Evolutionary conservation across 2,797 vertebrate species (phyloP).

Genomic region (Otolemur crassicaudatus): DNA sequence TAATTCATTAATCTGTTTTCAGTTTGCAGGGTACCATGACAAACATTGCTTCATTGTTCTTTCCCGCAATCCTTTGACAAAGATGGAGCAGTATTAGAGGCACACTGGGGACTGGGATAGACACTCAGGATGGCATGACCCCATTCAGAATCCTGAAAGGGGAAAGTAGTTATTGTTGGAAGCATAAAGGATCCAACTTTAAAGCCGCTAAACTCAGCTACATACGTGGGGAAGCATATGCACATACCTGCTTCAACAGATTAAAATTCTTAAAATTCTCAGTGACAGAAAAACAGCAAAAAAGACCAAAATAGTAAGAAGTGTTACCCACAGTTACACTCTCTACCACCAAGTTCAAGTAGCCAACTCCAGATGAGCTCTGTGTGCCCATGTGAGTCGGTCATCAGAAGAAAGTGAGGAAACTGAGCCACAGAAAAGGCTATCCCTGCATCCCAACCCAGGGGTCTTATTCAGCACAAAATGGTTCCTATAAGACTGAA

Average conservation of each 20-base stretch:
- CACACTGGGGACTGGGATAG: not conserved
- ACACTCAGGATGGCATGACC: not conserved
- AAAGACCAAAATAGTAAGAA: not conserved
- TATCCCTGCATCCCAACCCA: not conserved
- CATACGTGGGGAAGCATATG: not conserved
- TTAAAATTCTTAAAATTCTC: conserved; percentile 18
- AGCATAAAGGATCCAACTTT: not conserved
- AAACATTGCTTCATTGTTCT: not conserved
- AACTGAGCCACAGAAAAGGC: not conserved
- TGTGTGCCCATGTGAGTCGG: not conserved
- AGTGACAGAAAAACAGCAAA: not conserved
- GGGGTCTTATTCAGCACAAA: not conserved
- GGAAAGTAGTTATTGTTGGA: not conserved
- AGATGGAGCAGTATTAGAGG: not conserved
- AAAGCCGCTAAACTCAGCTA: not conserved
- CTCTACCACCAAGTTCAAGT: not conserved
- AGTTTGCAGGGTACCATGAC: not conserved
- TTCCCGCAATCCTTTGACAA: not conserved
- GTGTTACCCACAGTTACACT: not conserved
- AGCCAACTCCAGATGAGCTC: not conserved
- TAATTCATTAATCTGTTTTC: not conserved
- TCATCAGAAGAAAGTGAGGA: not conserved
- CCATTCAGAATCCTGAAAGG: not conserved
- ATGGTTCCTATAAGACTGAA: not conserved
- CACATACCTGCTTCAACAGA: not conserved